Evolutionary conservation across 2,888 invertebrate species (phyloP), one percentile per base, ranked within the genome.

Genomic region (Andricus quercusramuli): DNA sequence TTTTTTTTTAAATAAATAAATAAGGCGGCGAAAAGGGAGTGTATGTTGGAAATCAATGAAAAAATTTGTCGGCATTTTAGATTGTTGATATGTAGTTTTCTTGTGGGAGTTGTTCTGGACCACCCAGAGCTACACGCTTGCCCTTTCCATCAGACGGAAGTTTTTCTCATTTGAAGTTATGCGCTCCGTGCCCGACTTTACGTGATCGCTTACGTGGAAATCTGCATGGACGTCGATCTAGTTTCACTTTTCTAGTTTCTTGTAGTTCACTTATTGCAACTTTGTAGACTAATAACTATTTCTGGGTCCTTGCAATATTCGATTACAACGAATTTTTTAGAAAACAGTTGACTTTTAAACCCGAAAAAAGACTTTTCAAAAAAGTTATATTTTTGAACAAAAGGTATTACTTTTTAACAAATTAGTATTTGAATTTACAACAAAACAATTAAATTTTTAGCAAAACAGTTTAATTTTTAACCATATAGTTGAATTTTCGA

Each of bases 191-290:
- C 70, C 25, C 44, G 47, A 70, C 51, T 51, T 70, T 70, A 70
- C 70, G 47, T 70, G 70, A 51, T 70, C 47, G 47, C 51, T 70
- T 51, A 70, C 47, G 47, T 70, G 29, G 22, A 70, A 70, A 70
- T 70, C 29, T 51, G 22, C 47, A 70, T 70, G 62, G 62, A 13
- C 22, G 70, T 70, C 20, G 47, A 29, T 70, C 47, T 70, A 70
- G 29, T 70, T 70, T 70, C 70, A 70, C 47, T 70, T 70, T 70
- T 70, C 44, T 70, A 8, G 62, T 62, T 70, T 25, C 25, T 70
- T 4, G 29, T 20, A 29, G 25, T 70, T 70, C 44, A 70, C 25
- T 29, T 70, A 70, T 68, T 68, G 6, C 8, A 68, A 44, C 44
- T 68, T 68, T 68, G 22, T 15, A 15, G 11, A 6, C 20, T 8